These are phyloP conservation scores for Rotaria socialis DNA, from an alignment of 2,888 invertebrate species.

Conservation along the genomic window DNA sequence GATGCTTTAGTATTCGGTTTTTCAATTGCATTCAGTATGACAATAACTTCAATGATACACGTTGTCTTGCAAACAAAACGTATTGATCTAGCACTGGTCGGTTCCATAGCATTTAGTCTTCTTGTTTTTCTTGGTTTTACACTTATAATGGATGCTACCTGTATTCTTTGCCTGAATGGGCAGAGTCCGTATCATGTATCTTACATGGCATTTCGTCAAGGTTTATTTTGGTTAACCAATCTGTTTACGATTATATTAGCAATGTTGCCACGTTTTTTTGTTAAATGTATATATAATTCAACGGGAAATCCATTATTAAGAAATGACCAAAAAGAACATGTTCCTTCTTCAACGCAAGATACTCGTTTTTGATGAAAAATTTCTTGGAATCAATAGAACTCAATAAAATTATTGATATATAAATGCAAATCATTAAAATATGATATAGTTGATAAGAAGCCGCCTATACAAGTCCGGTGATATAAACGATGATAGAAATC, in stretches of 20 bases:
- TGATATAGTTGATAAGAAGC: no score
- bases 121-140: background rate
- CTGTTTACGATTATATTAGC: background rate
- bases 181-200: background rate
- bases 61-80: background rate
- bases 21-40: background rate
- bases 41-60: conserved; percentile 2
- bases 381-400: no score
- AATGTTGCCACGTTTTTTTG: background rate
- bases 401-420: no score
- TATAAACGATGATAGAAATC: no score
- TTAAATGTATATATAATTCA: background rate
- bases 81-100: background rate
- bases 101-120: background rate
- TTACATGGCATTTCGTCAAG: background rate
- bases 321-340: no score
- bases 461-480: no score
- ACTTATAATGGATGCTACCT: background rate
- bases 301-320: background rate
- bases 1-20: background rate
- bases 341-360: no score
- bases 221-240: background rate
- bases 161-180: background rate
- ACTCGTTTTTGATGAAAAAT: no score
- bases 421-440: no score